These are phyloP conservation scores for Psilanteris sp. DNA, from an alignment of 1,140 invertebrate species.

Conservation along the genomic window DNA sequence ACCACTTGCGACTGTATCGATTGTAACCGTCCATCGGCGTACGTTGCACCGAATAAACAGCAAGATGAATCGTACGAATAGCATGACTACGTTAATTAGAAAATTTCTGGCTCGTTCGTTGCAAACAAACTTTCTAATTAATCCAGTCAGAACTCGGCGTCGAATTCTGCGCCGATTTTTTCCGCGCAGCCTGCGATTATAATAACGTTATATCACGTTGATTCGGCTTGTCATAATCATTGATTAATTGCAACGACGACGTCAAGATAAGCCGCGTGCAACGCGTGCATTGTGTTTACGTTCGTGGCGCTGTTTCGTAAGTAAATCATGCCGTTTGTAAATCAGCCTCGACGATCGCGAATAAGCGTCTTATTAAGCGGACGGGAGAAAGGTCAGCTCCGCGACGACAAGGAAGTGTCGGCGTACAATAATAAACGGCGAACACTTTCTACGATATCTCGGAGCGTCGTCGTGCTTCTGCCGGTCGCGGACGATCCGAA, in stretches of 20 bases:
- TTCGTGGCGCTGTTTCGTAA: slow-evolving; percentile 32
- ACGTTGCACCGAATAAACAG: no score
- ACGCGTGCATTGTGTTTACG: slow-evolving; percentile 15
- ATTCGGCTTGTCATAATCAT: slow-evolving; percentile 29
- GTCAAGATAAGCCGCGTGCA: slow-evolving; percentile 9
- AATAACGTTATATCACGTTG: slow-evolving; percentile 7
- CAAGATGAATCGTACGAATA: no score
- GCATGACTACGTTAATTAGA: no score
- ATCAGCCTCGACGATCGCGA: slow-evolving; percentile 45
- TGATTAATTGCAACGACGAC: slow-evolving; percentile 20
- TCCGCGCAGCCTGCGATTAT: slow-evolving; percentile 6
- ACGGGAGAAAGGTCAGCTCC: slow-evolving; percentile 73
- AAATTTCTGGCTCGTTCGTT: no score
- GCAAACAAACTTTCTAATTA: no score
- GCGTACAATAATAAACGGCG: slow-evolving; percentile 68
- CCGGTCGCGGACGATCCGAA: slow-evolving; percentile 49
- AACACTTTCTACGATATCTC: slow-evolving; percentile 71
- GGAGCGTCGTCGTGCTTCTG: slow-evolving; percentile 20
- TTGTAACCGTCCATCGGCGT: no score
- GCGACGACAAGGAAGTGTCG: slow-evolving; percentile 70
- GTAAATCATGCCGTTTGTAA: slow-evolving; percentile 53
- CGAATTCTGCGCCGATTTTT: not conserved
- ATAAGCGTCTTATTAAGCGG: slow-evolving; percentile 50
- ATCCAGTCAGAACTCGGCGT: no score
- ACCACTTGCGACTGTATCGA: no score